phyloP scores from a whole-genome alignment of 2,797 vertebrate genomes.

The Rhinichthys osculus region DNA sequence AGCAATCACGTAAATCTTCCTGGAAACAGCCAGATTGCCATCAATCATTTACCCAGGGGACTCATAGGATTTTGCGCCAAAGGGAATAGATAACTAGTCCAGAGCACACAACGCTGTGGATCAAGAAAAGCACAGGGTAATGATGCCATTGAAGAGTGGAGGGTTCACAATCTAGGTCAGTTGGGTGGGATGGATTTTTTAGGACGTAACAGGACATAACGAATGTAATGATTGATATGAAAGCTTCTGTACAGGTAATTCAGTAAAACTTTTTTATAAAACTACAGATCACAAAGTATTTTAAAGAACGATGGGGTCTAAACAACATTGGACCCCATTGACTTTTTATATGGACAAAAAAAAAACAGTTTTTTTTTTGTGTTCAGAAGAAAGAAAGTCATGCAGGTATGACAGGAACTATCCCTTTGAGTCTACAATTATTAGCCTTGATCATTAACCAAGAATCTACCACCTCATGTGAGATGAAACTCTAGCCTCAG shows the following conservation, averaged over 20 bases:
- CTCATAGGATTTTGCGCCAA: slow-evolving; percentile 23
- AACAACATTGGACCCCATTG: neutral
- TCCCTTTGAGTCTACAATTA: neutral
- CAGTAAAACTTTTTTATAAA: neutral
- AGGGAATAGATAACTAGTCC: slow-evolving; percentile 24
- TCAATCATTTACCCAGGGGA: slow-evolving; percentile 45
- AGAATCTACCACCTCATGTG: slow-evolving; percentile 11
- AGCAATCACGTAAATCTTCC: slow-evolving; percentile 28
- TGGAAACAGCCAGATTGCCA: slow-evolving; percentile 31
- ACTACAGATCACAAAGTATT: neutral
- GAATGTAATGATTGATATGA: neutral
- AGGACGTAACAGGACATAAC: neutral
- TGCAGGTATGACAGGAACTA: neutral
- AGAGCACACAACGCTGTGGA: slow-evolving; percentile 38
- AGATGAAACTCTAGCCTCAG: neutral
- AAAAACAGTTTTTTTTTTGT: neutral
- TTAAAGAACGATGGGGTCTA: neutral
- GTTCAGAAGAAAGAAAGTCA: neutral
- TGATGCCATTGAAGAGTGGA: neutral
- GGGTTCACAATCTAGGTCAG: neutral
- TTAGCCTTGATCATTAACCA: neutral
- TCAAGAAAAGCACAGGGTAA: slow-evolving; percentile 15
- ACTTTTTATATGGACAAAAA: neutral
- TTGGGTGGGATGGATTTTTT: neutral
- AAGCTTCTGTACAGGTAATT: neutral